These are phyloP conservation scores for Notocelia uddmanniana DNA, from an alignment of 2,888 invertebrate genomes.

Conservation along the genomic window DNA sequence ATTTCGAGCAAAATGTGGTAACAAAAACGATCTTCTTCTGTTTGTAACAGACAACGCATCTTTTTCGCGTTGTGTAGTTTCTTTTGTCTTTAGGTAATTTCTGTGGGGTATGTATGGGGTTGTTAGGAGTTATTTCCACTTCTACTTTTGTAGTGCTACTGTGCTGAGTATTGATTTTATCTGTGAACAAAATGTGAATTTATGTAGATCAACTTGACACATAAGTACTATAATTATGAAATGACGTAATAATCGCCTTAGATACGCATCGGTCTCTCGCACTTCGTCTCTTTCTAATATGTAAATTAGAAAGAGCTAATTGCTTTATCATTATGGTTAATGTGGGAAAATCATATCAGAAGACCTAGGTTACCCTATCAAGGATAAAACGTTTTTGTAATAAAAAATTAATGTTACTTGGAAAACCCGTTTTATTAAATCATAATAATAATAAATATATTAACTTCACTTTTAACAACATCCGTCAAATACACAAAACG, in stretches of 20 bases:
- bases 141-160: neutral
- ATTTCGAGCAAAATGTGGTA: constrained; percentile 8
- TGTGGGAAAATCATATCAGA: neutral
- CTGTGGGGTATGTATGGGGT: neutral
- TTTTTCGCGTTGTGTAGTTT: constrained; percentile 6
- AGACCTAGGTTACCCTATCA: neutral
- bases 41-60: constrained; percentile 17
- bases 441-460: too few species aligned
- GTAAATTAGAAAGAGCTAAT: too few species aligned
- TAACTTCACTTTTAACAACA: too few species aligned
- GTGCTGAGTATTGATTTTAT: neutral
- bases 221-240: neutral
- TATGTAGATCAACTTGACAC: neutral
- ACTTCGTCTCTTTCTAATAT: too few species aligned
- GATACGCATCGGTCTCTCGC: too few species aligned
- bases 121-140: neutral
- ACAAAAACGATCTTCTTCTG: constrained; percentile 20
- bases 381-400: too few species aligned
- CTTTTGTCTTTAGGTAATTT: constrained; percentile 11
- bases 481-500: too few species aligned
- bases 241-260: neutral
- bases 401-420: too few species aligned
- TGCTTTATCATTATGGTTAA: too few species aligned
- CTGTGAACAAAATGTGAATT: neutral
- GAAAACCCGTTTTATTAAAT: too few species aligned